Base-by-base conservation (phyloP, 2,113 vertebrate species). In the Corynorhinus townsendii region DNA sequence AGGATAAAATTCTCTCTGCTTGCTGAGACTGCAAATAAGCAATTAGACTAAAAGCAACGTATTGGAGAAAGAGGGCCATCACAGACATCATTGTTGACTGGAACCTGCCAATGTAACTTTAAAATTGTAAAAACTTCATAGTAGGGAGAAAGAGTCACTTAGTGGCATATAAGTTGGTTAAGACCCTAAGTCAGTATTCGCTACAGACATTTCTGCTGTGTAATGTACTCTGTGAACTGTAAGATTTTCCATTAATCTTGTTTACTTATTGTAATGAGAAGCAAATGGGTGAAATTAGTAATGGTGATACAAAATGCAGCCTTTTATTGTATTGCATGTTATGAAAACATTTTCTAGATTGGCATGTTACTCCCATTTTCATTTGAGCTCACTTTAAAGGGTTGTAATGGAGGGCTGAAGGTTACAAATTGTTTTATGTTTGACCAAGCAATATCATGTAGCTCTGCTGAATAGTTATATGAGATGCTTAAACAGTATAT, bases 1-100 rank as follows among this genome's bases (percentile, higher is more conserved):
- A 98, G 98, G 97, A 98, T 98, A 98, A 98, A 98, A 98, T 98
- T 98, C 97, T 97, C 96, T 97, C 97, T 95, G 77, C 98, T 99
- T 98, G 98, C 98, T 98, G 98, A 98, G 98, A 98, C 98, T 98
- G 98, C 98, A 99, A 98, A 98, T 98, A 98, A 98, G 98, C 98
- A 98, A 98, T 98, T 98, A 98, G 96, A 98, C 97, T 98, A 98
- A 98, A 97, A 98, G 94, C 96, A 95, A 90, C 33, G 83, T 95
- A 93, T 93, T 96, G 91, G 95, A 95, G 96, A 97, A 89, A 96
- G 68, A 97, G 95, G 81, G 94, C 86, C 98, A 98, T 94, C 95
- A 33, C 88, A 96, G 95, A 76, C 89, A 97, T 96, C 89, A 52
- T 64, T 97, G 94, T 97, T 98, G 96, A 97, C 93, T 98, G 95